A percentile compares a stretch with the other conserved stretches of the same genome.
Conservation (phyloP, 2,113 vertebrate genomes). For the Athene cunicularia region DNA sequence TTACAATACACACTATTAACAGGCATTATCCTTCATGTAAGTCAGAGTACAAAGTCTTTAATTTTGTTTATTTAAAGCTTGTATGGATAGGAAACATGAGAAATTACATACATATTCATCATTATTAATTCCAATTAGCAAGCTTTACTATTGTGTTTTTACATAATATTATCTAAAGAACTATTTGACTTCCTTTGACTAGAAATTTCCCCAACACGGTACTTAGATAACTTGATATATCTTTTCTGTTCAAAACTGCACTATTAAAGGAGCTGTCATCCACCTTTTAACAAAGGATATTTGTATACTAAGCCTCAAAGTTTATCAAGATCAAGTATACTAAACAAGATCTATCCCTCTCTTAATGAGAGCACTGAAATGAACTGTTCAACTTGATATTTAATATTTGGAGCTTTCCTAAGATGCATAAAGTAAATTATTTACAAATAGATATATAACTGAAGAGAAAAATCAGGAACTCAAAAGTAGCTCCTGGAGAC, state of each 20-base stretch:
- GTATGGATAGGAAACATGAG: background rate
- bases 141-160: slow-evolving; percentile 13
- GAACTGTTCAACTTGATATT: slow-evolving; percentile 39
- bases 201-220: background rate
- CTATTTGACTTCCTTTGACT: slow-evolving; percentile 18
- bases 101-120: background rate
- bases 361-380: slow-evolving; percentile 56
- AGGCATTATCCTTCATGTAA: background rate
- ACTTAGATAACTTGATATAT: background rate
- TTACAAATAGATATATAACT: slow-evolving; percentile 30
- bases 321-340: slow-evolving; percentile 46
- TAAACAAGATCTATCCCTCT: background rate
- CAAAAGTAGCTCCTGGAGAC: slow-evolving; percentile 1
- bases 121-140: background rate
- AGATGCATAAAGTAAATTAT: slow-evolving; percentile 45
- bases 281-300: slow-evolving; percentile 56
- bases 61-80: background rate
- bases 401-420: slow-evolving; percentile 47
- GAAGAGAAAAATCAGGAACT: background rate
- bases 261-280: slow-evolving; percentile 51
- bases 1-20: background rate
- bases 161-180: slow-evolving; percentile 3
- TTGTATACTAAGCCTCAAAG: slow-evolving; percentile 27
- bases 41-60: background rate
- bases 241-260: slow-evolving; percentile 37